phyloP scores from a whole-genome alignment of 23 tunicate genomes.

The Clavelina lepadiformis region DNA sequence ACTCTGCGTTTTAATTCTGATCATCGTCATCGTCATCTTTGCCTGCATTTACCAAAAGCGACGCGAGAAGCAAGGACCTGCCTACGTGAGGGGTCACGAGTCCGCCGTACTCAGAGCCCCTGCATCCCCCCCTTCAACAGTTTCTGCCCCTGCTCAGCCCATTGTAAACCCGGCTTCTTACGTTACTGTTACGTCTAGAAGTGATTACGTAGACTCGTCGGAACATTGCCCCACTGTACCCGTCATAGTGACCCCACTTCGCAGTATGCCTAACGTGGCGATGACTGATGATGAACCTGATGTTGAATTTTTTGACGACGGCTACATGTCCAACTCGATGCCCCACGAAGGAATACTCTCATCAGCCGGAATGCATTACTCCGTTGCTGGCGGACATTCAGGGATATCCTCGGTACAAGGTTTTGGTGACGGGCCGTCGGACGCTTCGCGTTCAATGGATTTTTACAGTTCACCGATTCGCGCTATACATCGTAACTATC shows the following conservation, averaged over 20 bases:
- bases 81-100: constrained; percentile 38
- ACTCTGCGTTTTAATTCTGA: constrained; percentile 10
- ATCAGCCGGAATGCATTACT: constrained; percentile 1
- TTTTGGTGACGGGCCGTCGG: not conserved
- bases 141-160: not conserved
- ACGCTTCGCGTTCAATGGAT: not conserved
- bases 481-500: not conserved
- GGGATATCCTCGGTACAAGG: not conserved
- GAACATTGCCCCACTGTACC: constrained; percentile 47
- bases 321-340: constrained; percentile 37
- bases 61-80: constrained; percentile 9
- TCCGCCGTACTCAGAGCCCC: constrained; percentile 20
- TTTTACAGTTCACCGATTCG: not conserved
- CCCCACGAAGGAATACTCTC: constrained; percentile 42
- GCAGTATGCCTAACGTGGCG: not conserved
- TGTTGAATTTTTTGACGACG: constrained; percentile 25
- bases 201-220: constrained; percentile 9
- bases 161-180: constrained; percentile 27
- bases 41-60: not conserved
- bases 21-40: constrained; percentile 15
- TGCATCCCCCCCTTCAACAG: not conserved
- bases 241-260: constrained; percentile 50
- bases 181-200: constrained; percentile 36
- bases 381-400: constrained; percentile 4
- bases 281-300: constrained; percentile 2